Conservation (phyloP, 2,113 vertebrate species). For the Edolisoma coerulescens region DNA sequence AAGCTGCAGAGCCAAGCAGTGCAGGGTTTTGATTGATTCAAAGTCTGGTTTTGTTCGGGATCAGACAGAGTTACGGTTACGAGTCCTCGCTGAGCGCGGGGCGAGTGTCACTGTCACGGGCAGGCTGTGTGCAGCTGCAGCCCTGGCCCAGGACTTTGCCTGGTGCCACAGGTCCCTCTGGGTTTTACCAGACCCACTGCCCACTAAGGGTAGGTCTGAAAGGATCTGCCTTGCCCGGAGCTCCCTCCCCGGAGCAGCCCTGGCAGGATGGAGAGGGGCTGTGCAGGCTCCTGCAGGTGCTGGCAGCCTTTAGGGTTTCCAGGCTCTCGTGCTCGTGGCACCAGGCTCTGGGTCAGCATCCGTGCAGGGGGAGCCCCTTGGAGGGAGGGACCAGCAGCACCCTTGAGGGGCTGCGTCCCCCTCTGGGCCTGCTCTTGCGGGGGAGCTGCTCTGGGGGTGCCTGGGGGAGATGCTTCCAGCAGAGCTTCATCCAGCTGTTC, state of each 20-base stretch:
- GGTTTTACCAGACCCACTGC: accelerated
- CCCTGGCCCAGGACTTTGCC: background rate
- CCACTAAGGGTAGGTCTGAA: background rate
- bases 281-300: background rate
- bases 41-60: background rate
- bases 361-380: accelerated
- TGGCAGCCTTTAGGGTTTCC: background rate
- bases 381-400: background rate
- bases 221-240: background rate
- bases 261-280: background rate
- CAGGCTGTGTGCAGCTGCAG: background rate
- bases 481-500: background rate
- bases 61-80: background rate
- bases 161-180: background rate
- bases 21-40: background rate
- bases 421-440: background rate
- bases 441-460: background rate
- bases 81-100: accelerated
- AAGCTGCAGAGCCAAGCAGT: background rate
- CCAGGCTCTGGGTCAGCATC: background rate
- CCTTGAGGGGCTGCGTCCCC: background rate
- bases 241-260: background rate
- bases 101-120: accelerated
- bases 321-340: background rate
- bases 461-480: background rate